Conservation (phyloP, 1,140 invertebrate genomes). For the Dreissena rostriformis region DNA sequence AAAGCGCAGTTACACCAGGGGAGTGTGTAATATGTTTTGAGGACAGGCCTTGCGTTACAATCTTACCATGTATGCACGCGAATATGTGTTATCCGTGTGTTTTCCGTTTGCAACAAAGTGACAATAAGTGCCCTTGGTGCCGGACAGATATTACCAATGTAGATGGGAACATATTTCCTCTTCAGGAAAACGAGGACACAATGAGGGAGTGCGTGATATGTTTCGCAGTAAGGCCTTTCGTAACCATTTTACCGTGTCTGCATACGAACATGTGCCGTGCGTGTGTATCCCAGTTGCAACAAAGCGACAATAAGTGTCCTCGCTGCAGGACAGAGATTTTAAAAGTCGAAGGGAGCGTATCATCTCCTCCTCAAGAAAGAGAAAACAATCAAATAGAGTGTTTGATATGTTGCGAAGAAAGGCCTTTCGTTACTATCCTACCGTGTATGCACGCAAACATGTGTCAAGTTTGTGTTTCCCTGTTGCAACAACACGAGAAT, state of each 20-base stretch:
- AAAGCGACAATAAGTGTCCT: no score
- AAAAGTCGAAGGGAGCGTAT: no score
- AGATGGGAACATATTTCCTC: no score
- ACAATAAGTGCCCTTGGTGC: slow-evolving; percentile 6
- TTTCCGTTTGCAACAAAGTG: slow-evolving; percentile 14
- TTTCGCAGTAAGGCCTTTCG: background rate
- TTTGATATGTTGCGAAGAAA: slow-evolving; percentile 18
- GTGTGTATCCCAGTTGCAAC: no score
- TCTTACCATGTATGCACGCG: slow-evolving; percentile 5
- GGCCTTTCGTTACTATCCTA: background rate
- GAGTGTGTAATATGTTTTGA: slow-evolving; percentile 26
- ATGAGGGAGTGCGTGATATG: slow-evolving; percentile 9
- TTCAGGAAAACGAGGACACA: no score
- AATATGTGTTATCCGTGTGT: background rate
- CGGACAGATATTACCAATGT: background rate
- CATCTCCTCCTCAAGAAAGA: no score
- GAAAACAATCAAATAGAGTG: background rate
- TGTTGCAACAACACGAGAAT: no score
- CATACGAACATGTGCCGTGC: background rate
- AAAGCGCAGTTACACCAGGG: no score
- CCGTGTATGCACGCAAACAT: background rate
- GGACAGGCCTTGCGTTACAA: background rate
- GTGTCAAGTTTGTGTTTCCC: no score
- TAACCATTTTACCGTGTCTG: slow-evolving; percentile 15
- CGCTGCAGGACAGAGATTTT: no score